Conservation (phyloP, 2,797 vertebrate species). For the Microctenopoma steveboyesi region DNA sequence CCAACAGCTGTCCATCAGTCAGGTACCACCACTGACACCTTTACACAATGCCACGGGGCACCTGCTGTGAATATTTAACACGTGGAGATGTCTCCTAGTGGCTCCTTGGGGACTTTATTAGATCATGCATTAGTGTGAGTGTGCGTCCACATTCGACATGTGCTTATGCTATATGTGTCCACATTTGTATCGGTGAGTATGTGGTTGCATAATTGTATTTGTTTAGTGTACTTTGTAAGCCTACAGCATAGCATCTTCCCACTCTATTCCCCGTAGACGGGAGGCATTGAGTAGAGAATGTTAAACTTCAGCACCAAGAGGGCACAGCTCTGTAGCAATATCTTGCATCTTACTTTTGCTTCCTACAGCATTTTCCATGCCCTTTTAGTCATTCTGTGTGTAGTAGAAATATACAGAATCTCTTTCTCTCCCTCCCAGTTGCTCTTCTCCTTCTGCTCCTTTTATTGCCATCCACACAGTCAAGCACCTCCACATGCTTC, state of each 20-base stretch:
- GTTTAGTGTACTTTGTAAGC: constrained; percentile 42
- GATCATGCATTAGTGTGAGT: constrained; percentile 52
- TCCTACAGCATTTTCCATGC: constrained; percentile 60
- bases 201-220: constrained; percentile 29
- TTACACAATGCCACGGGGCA: constrained; percentile 72
- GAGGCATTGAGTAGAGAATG: constrained; percentile 61
- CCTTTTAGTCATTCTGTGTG: constrained; percentile 58
- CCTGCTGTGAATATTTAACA: constrained; percentile 75
- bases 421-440: constrained; percentile 34
- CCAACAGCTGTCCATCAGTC: constrained; percentile 78
- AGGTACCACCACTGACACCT: constrained; percentile 60
- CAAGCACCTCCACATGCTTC: constrained; percentile 22
- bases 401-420: constrained; percentile 39
- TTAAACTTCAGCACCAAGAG: constrained; percentile 56
- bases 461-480: constrained; percentile 29
- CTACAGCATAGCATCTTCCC: constrained; percentile 48
- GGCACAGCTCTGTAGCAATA: constrained; percentile 52
- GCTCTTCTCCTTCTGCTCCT: constrained; percentile 41
- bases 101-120: constrained; percentile 50
- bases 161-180: constrained; percentile 11
- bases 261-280: constrained; percentile 60
- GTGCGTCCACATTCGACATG: not conserved
- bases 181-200: constrained; percentile 10
- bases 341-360: constrained; percentile 67
- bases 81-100: constrained; percentile 50